phyloP scores from a whole-genome alignment of 1,140 invertebrate species.

The Euborellia annulipes region DNA sequence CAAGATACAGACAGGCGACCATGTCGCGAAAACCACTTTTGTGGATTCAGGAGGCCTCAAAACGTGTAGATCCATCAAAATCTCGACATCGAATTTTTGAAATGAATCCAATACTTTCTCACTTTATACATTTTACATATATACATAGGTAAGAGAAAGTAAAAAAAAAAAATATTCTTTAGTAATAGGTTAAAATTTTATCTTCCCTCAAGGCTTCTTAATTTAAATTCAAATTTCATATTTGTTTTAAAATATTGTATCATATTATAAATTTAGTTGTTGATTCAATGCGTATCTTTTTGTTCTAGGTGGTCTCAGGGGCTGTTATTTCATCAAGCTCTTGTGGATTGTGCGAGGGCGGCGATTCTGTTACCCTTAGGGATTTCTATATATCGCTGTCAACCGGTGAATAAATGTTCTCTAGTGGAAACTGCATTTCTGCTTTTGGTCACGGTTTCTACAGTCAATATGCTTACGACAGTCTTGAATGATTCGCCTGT shows the following conservation, averaged over 20 bases:
- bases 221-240: background rate
- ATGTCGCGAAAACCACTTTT: too few species aligned
- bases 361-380: slow-evolving; percentile 66
- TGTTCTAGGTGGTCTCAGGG: slow-evolving; percentile 69
- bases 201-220: background rate
- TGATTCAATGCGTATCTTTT: slow-evolving; percentile 7
- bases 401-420: slow-evolving; percentile 71
- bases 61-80: too few species aligned
- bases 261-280: too few species aligned
- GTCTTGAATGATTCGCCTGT: slow-evolving; percentile 79
- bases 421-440: slow-evolving; percentile 81
- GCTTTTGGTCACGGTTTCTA: slow-evolving; percentile 73
- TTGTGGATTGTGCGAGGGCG: slow-evolving; percentile 68
- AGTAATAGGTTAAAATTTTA: too few species aligned
- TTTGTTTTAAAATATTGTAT: too few species aligned
- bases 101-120: too few species aligned
- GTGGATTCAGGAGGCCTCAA: too few species aligned
- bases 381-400: slow-evolving; percentile 64
- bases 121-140: too few species aligned
- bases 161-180: too few species aligned
- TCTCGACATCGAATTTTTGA: too few species aligned
- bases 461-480: slow-evolving; percentile 79
- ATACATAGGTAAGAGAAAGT: too few species aligned
- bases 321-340: slow-evolving; percentile 68
- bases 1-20: too few species aligned